phyloP scores from a whole-genome alignment of 2,888 invertebrate species.

The Acanthosepion lycidas region DNA sequence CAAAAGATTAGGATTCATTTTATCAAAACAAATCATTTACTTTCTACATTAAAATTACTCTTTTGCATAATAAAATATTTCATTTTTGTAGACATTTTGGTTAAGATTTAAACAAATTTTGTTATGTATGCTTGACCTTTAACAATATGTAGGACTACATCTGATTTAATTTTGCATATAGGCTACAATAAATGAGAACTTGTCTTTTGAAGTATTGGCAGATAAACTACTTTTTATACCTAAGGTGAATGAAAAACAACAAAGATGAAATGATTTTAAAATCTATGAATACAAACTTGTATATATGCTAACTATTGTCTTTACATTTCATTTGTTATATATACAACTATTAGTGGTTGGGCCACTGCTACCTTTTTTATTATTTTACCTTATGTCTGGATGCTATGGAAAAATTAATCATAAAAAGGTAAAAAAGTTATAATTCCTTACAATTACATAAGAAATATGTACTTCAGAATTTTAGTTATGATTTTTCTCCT shows the following conservation, averaged over 20 bases:
- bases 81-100: too few relatives aligned
- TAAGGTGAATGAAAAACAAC: background rate
- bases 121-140: background rate
- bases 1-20: background rate
- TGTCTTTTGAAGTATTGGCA: background rate
- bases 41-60: too few relatives aligned
- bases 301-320: background rate
- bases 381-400: background rate
- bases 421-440: background rate
- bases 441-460: background rate
- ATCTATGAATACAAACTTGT: background rate
- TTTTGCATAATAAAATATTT: too few relatives aligned
- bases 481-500: too few relatives aligned
- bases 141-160: background rate
- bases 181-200: too few relatives aligned
- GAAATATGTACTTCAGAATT: too few relatives aligned
- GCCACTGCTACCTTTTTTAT: background rate
- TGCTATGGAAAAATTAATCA: too few relatives aligned
- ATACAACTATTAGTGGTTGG: too few relatives aligned
- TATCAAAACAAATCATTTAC: background rate
- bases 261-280: background rate
- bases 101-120: background rate
- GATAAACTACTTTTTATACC: background rate
- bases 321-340: background rate
- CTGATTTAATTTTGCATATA: background rate